A percentile compares a stretch with the other conserved stretches of the same genome.
phyloP scores from a whole-genome alignment of 2,113 vertebrate species.

The Mobula birostris region DNA sequence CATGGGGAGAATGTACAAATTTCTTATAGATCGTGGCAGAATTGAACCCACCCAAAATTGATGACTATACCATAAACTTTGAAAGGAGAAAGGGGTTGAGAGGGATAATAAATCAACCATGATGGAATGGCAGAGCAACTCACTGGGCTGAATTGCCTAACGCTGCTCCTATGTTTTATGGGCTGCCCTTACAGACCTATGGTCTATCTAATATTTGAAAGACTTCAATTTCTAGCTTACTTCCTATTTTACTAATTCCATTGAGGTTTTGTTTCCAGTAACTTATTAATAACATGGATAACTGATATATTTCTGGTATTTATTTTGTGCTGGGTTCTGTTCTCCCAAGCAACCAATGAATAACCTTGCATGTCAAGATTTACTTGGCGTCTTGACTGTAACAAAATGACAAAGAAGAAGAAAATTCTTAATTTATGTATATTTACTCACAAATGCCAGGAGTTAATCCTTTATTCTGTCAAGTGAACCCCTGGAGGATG shows the following conservation, averaged over 20 bases:
- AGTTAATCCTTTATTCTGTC: not conserved
- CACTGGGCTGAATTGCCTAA: too few relatives aligned
- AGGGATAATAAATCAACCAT: too few relatives aligned
- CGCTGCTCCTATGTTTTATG: too few relatives aligned
- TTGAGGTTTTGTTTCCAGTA: not conserved
- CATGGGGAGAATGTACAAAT: too few relatives aligned
- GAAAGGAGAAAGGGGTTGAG: too few relatives aligned
- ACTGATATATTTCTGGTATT: not conserved
- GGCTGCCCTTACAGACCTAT: too few relatives aligned
- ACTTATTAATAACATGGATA: not conserved
- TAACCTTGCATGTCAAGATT: not conserved
- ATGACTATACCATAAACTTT: too few relatives aligned
- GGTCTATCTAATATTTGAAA: not conserved
- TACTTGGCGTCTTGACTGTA: not conserved
- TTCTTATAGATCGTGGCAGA: too few relatives aligned
- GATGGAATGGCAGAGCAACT: too few relatives aligned
- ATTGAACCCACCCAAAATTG: too few relatives aligned
- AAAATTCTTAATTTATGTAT: not conserved
- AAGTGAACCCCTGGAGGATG: not conserved
- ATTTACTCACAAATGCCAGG: not conserved
- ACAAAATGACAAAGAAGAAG: not conserved
- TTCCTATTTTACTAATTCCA: not conserved
- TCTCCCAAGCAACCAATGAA: not conserved
- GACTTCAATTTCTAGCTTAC: not conserved
- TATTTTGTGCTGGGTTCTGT: not conserved